Base-by-base conservation (phyloP, 2,113 vertebrate genomes). In the Cephalopholis sonnerati region DNA sequence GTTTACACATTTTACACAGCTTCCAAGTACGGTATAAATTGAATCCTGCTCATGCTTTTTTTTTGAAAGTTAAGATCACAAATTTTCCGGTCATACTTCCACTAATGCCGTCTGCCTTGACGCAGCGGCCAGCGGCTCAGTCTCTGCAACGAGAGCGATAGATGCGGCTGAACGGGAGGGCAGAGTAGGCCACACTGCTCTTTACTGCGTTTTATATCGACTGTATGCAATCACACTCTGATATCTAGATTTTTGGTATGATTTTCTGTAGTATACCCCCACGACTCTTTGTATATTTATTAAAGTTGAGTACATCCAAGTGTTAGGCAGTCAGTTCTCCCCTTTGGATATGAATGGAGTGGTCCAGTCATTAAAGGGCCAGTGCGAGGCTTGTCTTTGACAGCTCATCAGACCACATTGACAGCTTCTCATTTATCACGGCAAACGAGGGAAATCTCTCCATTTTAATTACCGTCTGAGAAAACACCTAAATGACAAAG, bases 321-420 rank as follows among this genome's bases (percentile, higher is more conserved):
- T 36, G 18, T 77, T 10, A 9, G 25, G 6, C 9, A 4, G 13
- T 36, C 24, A 57, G 22, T 24, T 6, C 71, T 61, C 93, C 91
- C 90, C 91, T 65, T 17, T 69, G 32, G 51, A 6, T 32, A 12
- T 62, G 70, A 87, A 82, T 92, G 86, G 74, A 81, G 55, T 13
- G 32, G 83, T 85, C 90, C 90, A 25, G 4, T 55, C 64, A 8
- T 94, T 93, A 94, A 93, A 94, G 93, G 88, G 85, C 72, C 88
- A 83, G 85, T 82, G 58, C 71, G 6, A 41, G 66, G 36, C 17
- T 73, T 54, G 1, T 76, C n/a, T 27, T n/a, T 66, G 67, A 63
- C 57, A 79, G 73, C 58, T 83, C 46, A 3, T 1, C 29, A 44
- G 16, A 62, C 46, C 65, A 79, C 71, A 65, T 25, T 29, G 78